Evolutionary conservation across 2,888 invertebrate genomes (phyloP), one percentile per base, ranked within the genome.

Genomic region (Osedax fenrisi): DNA sequence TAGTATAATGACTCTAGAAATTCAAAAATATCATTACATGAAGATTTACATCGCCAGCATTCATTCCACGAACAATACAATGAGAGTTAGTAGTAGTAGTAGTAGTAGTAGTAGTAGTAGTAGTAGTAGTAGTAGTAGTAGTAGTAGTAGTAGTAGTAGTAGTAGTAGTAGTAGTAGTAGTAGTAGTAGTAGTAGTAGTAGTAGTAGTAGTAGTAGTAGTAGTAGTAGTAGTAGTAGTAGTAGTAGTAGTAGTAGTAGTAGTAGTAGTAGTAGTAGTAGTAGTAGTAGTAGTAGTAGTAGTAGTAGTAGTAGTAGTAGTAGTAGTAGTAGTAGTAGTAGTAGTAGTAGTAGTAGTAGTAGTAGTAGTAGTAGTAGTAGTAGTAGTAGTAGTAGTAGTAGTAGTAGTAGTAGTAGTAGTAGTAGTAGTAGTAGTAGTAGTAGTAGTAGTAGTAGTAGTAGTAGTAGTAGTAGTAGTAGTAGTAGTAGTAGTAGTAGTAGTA

Each of bases 361-460:
- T 1, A 22, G 27, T 13, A 26, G 56, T 72, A 72, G 56, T 41
- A 72, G 56, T 72, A 72, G 56, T 72, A 72, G 56, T 72, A 72
- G 56, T 41, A 72, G 56, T 72, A 72, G 56, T 72, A 72, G 22
- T 41, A 72, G 56, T 41, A 72, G 56, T 41, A 72, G 56, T 41
- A 72, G 56, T 41, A 72, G 56, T 72, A 72, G 56, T 41, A 72
- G 56, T 72, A 72, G 56, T 41, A 72, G 56, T 72, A 72, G 56
- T 41, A 72, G 56, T 72, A 72, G 56, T 72, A 72, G 56, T 41
- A 72, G 56, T 72, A 72, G 56, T 72, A 72, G 56, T 41, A 72
- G 56, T 41, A 72, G 56, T 41, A 72, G 56, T 41, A 59, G 22
- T 72, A 56, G 41, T 72, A 72, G 56, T 56, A 61, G 2, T 72